phyloP scores from a whole-genome alignment of 2,888 invertebrate species.

The Agrilus cyanescens region DNA sequence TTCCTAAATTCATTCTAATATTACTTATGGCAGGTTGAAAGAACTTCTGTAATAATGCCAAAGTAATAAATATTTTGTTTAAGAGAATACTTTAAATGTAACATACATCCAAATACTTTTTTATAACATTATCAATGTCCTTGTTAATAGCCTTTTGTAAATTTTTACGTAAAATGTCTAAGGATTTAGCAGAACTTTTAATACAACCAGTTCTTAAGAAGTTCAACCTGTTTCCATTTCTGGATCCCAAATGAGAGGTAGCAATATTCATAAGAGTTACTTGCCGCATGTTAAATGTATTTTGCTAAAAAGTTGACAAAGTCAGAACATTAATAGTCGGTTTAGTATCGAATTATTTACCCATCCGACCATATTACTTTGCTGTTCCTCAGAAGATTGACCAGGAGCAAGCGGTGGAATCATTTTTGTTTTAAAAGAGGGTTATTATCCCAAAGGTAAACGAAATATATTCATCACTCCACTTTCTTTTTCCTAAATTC shows the following conservation, averaged over 20 bases:
- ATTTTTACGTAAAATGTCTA: conserved; percentile 63
- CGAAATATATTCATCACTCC: too few species aligned
- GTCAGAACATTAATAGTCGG: not conserved
- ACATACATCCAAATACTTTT: conserved; percentile 62
- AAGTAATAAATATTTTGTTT: conserved; percentile 1
- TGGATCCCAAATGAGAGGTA: conserved; percentile 45
- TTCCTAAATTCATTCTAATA: conserved; percentile 62
- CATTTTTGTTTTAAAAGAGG: conserved; percentile 25
- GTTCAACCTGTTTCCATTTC: conserved; percentile 39
- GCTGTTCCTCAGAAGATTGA: conserved; percentile 30
- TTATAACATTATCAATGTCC: conserved; percentile 65
- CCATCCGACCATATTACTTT: conserved; percentile 35
- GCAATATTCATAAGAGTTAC: conserved; percentile 60
- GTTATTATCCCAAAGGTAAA: too few species aligned
- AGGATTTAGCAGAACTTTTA: conserved; percentile 58
- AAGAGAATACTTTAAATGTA: conserved; percentile 4
- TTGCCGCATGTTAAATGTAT: conserved; percentile 55
- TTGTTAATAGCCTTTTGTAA: conserved; percentile 66
- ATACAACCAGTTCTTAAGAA: conserved; percentile 35
- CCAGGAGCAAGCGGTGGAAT: conserved; percentile 36
- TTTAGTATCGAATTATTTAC: conserved; percentile 21
- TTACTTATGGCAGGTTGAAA: conserved; percentile 71
- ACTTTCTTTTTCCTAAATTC: too few species aligned
- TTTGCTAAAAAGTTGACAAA: conserved; percentile 30
- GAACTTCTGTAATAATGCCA: conserved; percentile 50